Conservation (phyloP, 1,140 invertebrate genomes). For the Apis laboriosa region DNA sequence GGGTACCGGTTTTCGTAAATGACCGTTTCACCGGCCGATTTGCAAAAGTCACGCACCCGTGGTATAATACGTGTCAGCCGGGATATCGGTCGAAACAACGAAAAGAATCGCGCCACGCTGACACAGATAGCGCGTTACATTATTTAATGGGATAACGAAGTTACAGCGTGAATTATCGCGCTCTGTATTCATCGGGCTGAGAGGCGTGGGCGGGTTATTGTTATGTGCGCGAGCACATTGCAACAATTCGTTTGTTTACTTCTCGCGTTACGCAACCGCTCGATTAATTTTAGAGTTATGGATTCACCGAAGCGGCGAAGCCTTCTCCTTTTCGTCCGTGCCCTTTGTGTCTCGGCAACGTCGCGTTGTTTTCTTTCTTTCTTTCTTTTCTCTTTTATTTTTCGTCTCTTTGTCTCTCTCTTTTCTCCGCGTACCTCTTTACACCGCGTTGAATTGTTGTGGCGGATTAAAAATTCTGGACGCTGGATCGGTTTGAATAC, state of each 20-base stretch:
- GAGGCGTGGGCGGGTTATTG: background rate
- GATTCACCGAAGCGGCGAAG: no score
- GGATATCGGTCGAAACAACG: constrained; percentile 9
- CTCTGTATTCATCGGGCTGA: background rate
- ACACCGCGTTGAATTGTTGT: no score
- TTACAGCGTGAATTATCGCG: constrained; percentile 2
- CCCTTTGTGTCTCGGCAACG: background rate
- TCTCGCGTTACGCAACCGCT: background rate
- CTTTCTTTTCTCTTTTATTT: background rate
- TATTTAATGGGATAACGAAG: constrained; percentile 28
- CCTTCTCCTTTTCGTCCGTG: background rate
- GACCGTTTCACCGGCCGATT: constrained; percentile 30
- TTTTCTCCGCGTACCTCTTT: no score
- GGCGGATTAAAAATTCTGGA: no score
- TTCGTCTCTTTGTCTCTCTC: no score
- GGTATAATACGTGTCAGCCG: background rate
- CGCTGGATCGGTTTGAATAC: no score
- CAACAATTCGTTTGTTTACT: background rate
- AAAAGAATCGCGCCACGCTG: background rate
- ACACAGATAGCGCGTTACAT: constrained; percentile 15
- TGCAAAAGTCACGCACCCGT: background rate
- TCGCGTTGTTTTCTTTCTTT: no score
- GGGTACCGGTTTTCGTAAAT: constrained; percentile 38
- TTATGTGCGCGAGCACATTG: background rate
- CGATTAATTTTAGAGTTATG: background rate